Base-by-base conservation (phyloP, 2,797 vertebrate species). In the Liasis olivaceus region DNA sequence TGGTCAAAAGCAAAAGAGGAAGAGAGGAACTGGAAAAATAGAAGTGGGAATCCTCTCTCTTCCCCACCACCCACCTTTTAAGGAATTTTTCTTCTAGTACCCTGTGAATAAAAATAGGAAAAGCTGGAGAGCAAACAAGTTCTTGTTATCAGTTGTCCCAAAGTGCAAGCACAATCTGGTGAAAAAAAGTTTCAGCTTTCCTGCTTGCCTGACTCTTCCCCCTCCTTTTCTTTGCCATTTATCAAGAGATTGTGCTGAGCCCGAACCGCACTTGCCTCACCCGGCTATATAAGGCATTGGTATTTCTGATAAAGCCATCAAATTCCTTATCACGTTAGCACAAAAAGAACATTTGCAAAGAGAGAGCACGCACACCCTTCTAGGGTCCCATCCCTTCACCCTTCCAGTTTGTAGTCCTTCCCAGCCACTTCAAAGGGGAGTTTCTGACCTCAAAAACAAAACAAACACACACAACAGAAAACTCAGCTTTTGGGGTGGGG, bases 301-400 rank as follows among this genome's bases (percentile, higher is more conserved):
- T 98, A 99, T 99, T 99, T 99, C 98, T 99, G 99, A 99, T 99
- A 99, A 99, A 99, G 99, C 98, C 98, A 99, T 99, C 98, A 99
- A 99, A 99, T 99, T 99, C 99, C 99, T 99, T 99, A 99, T 99
- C 99, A 98, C 89, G 93, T 98, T 98, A 98, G 97, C 98, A 98
- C 95, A 97, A 98, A 97, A 98, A 98, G 98, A 98, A 98, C 98
- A 98, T 99, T 99, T 99, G 98, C 99, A 99, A 98, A 98, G 98
- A 98, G 26, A 47, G 14, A 90, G 72, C 60, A 7, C 98, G 98
- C 98, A 95, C 95, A 93, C 97, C 89, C 97, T 95, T 95, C 95
- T 95, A 96, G 96, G 96, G 92, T 94, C 95, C 91, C 89, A 54
- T 85, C 60, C 8, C 59, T 22, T 15, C 4, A 0, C 9, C 42